Evolutionary conservation across 1,140 invertebrate species (phyloP).

Genomic region (Harlomillsia oculata): DNA sequence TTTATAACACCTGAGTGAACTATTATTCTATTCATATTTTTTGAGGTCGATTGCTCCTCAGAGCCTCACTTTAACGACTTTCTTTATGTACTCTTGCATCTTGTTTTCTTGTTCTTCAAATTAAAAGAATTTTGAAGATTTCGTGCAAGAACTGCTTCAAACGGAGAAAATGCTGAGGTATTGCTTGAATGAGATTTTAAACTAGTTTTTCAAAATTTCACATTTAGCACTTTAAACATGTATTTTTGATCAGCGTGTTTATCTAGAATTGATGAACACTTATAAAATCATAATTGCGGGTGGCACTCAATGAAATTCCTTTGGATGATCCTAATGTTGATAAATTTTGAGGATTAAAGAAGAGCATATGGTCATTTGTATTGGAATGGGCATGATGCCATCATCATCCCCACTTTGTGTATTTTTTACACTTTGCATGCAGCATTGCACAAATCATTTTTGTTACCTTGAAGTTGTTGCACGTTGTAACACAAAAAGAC

Average conservation of each 20-base stretch:
- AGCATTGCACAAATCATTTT: background rate
- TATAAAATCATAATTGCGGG: slow-evolving; percentile 13
- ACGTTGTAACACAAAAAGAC: background rate
- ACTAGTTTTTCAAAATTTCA: slow-evolving; percentile 2
- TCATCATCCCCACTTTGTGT: background rate
- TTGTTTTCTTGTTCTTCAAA: too few relatives aligned
- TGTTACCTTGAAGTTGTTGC: too few relatives aligned
- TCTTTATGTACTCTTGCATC: background rate
- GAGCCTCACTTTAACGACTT: slow-evolving; percentile 3
- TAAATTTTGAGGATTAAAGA: slow-evolving; percentile 26
- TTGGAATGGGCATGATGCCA: background rate
- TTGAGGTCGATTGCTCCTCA: slow-evolving; percentile 3
- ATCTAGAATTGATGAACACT: background rate
- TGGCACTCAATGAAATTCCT: slow-evolving; percentile 19
- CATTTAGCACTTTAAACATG: slow-evolving; percentile 6
- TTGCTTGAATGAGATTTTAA: slow-evolving; percentile 8
- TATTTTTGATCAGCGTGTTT: background rate
- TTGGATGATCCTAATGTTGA: slow-evolving; percentile 27
- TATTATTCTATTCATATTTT: slow-evolving; percentile 9
- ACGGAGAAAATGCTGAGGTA: slow-evolving; percentile 1
- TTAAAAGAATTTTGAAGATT: too few relatives aligned
- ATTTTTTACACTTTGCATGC: background rate
- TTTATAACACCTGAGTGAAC: slow-evolving; percentile 11
- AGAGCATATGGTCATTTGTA: slow-evolving; percentile 13
- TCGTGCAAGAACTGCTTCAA: too few relatives aligned